These are phyloP conservation scores for Neosilurus hyrtlii DNA, from an alignment of 2,797 vertebrate species.

Conservation along the genomic window DNA sequence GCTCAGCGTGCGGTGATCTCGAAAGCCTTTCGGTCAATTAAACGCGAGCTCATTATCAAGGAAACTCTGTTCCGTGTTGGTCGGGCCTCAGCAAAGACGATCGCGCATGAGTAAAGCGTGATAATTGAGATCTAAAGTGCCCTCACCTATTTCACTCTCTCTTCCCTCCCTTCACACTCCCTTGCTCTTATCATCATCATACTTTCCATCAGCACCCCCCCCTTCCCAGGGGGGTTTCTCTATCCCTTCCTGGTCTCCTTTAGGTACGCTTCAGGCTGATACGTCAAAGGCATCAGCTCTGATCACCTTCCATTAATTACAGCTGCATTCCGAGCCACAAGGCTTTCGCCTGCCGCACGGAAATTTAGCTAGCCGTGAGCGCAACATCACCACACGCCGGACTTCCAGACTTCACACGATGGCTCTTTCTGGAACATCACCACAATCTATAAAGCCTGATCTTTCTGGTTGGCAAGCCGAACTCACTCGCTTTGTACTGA, in stretches of 20 bases:
- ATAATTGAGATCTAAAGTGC: constrained; percentile 38
- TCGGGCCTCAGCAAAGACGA: constrained; percentile 11
- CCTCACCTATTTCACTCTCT: constrained; percentile 22
- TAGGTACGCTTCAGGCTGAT: constrained; percentile 14
- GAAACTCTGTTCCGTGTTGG: constrained; percentile 5
- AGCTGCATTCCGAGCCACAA: neutral
- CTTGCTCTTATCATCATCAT: neutral
- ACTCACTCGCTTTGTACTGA: neutral
- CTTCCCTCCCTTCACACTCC: neutral
- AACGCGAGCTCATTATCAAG: neutral
- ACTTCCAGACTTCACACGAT: neutral
- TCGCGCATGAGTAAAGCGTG: constrained; percentile 25
- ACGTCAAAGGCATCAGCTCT: constrained; percentile 8
- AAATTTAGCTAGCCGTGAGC: neutral
- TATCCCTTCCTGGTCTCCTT: neutral
- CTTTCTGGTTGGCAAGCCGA: neutral
- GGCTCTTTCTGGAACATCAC: neutral
- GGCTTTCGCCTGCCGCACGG: neutral
- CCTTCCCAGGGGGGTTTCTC: too few species aligned
- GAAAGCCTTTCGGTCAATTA: neutral
- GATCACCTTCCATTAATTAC: constrained; percentile 46
- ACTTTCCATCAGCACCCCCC: neutral
- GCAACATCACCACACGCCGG: neutral
- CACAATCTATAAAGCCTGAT: neutral
- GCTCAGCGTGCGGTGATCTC: neutral